phyloP scores from a whole-genome alignment of 2,113 vertebrate species.

The Brevimyrus niger region DNA sequence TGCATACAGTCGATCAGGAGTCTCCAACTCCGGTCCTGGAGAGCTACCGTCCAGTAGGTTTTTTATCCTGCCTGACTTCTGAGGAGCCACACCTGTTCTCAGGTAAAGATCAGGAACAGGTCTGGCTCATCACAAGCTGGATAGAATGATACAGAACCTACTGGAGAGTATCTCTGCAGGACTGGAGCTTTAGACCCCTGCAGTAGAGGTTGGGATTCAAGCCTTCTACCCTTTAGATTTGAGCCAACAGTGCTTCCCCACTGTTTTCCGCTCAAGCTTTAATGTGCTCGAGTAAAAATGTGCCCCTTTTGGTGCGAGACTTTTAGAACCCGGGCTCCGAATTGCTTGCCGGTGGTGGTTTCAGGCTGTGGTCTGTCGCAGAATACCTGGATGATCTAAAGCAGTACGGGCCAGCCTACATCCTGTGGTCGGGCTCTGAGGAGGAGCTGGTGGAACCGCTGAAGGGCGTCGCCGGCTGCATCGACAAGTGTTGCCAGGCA shows the following conservation, averaged over 20 bases:
- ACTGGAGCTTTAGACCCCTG: background rate
- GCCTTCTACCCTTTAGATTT: background rate
- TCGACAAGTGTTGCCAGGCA: slow-evolving; percentile 71
- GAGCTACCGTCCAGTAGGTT: background rate
- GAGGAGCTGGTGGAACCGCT: slow-evolving; percentile 69
- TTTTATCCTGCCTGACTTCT: background rate
- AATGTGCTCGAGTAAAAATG: background rate
- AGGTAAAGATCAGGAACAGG: background rate
- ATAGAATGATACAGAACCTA: background rate
- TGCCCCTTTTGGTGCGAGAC: background rate
- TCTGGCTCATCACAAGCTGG: background rate
- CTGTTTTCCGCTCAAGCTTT: background rate
- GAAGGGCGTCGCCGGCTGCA: slow-evolving; percentile 66
- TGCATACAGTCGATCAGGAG: background rate
- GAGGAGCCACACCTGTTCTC: background rate
- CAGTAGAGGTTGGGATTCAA: background rate
- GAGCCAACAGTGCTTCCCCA: background rate
- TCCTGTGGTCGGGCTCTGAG: slow-evolving; percentile 76
- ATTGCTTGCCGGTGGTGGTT: background rate
- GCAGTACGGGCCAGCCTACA: slow-evolving; percentile 71
- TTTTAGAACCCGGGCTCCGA: background rate
- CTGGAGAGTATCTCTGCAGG: background rate
- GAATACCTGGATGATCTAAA: slow-evolving; percentile 81
- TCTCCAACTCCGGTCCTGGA: background rate
- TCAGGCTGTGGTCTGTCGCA: slow-evolving; percentile 36